phyloP scores from a whole-genome alignment of 1,140 invertebrate genomes.

The Phenacoccus solenopsis region DNA sequence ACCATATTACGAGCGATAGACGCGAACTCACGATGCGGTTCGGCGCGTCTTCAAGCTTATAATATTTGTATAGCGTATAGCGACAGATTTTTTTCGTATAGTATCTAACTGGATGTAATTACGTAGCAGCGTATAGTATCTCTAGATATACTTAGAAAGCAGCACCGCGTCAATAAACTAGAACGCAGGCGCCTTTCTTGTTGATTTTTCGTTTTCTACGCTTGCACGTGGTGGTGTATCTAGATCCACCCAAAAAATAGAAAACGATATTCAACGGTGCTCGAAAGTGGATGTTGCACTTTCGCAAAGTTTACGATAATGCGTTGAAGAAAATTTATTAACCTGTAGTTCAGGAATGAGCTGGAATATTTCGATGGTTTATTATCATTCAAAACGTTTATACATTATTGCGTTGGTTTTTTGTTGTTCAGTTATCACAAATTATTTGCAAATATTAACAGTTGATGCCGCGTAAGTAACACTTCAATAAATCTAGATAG shows the following conservation, averaged over 20 bases:
- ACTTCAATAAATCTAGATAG: too few species aligned
- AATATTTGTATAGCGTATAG: too few species aligned
- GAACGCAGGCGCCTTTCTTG: neutral
- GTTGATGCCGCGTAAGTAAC: neutral
- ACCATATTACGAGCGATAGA: too few species aligned
- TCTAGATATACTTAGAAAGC: neutral
- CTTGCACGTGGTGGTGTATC: neutral
- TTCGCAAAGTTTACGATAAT: neutral
- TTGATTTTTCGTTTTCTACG: neutral
- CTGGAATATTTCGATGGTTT: neutral
- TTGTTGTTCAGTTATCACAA: neutral
- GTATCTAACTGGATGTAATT: too few species aligned
- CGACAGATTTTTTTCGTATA: too few species aligned
- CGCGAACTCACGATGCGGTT: too few species aligned
- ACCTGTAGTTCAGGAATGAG: neutral
- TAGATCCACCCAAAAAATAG: neutral
- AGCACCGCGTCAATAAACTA: too few species aligned
- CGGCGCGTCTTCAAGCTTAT: too few species aligned
- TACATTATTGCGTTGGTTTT: neutral
- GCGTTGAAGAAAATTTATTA: neutral
- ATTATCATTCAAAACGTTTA: neutral
- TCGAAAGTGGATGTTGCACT: conserved; percentile 1
- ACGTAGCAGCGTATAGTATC: too few species aligned
- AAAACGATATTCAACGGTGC: neutral
- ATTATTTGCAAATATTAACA: neutral